Evolutionary conservation across 53 echinoderm and acorn worm species (phyloP), one percentile per base, ranked within the genome.

Genomic region (Zoroaster sp.): DNA sequence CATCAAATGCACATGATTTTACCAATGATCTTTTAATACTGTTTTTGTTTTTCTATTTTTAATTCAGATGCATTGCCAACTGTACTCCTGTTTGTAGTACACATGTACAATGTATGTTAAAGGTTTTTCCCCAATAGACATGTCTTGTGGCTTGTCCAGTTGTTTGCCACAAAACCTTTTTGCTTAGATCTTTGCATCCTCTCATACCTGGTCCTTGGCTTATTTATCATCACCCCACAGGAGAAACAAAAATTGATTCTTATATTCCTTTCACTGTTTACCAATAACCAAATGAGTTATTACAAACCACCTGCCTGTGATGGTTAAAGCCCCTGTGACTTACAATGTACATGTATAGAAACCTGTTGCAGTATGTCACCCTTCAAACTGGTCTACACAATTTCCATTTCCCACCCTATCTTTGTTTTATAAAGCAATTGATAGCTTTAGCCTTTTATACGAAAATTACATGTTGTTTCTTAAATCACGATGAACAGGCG

Each of bases 311-410:
- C 82, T 67, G 82, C 14, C 1, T 11, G 6, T 30, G 66, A 82
- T 44, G 5, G 2, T n/a, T 35, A 17, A 20, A 8, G 45, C 23
- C 30, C 15, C 0, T 59, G 63, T 25, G 32, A 28, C 0, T 44
- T 44, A n/a, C n/a, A n/a, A n/a, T n/a, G n/a, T n/a, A n/a, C n/a
- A n/a, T n/a, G n/a, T n/a, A 75, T 18, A 46, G 78, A 35, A 82
- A 82, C 82, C 82, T 82, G 82, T 66, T 82, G 44, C 68, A 31
- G 41, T 82, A 40, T 4, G 30, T 82, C 68, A 82, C 33, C 28
- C 66, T 4, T 33, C 66, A 28, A 35, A 74, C 66, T 44, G 34
- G 30, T 30, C 31, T 67, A 82, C 68, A 53, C 40, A 5, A 20
- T 33, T 35, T 63, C 40, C 37, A 63, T 54, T 63, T 59, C 9